Conservation (phyloP, 2,888 invertebrate species). For the Uloborus plumipes region DNA sequence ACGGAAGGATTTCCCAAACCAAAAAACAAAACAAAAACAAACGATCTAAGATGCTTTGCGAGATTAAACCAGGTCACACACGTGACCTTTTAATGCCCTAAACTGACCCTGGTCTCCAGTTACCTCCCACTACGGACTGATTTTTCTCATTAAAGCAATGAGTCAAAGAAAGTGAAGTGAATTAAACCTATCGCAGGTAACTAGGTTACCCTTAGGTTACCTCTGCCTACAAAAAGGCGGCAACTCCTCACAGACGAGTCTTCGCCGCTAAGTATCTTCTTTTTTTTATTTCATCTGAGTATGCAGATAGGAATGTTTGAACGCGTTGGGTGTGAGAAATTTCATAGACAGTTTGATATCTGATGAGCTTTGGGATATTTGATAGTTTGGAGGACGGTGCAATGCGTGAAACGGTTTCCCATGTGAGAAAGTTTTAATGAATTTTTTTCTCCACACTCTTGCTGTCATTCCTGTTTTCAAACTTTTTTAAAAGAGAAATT, state of each 20-base stretch:
- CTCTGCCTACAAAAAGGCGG: slow-evolving; percentile 1
- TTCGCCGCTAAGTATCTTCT: no score
- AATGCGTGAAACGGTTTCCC: no score
- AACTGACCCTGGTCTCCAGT: not conserved
- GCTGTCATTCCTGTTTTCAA: no score
- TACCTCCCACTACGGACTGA: not conserved
- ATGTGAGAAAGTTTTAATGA: no score
- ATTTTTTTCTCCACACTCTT: no score
- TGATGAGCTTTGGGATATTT: no score
- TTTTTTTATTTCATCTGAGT: no score
- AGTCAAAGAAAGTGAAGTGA: not conserved
- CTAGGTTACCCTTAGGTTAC: slow-evolving; percentile 11
- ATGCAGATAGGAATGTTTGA: no score
- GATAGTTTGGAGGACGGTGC: no score
- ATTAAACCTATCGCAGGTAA: not conserved
- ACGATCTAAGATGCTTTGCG: not conserved
- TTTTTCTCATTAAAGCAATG: slow-evolving; percentile 5
- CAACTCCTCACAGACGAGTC: not conserved
- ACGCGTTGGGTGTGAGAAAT: no score
- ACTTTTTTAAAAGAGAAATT: no score
- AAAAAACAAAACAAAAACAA: not conserved
- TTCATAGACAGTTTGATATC: no score
- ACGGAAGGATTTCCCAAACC: not conserved
- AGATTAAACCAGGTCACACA: slow-evolving; percentile 1
- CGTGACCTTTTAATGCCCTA: not conserved